Percentiles rank a stretch among this genome's conserved stretches.
Conservation (phyloP, 2,113 vertebrate genomes). For the Clupea harengus region DNA sequence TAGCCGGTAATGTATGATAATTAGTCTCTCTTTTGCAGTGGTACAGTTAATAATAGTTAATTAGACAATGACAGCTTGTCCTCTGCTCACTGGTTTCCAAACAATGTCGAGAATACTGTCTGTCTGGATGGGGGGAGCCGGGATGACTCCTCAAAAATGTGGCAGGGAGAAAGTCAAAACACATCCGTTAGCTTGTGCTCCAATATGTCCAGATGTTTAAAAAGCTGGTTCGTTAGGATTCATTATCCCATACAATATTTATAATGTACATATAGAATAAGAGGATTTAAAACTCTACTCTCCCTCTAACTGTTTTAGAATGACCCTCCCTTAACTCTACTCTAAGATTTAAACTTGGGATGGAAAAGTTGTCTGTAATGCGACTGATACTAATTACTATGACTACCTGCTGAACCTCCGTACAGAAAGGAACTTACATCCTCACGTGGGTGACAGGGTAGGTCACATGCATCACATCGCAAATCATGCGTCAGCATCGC, state of each 20-base stretch:
- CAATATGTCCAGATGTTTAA: background rate
- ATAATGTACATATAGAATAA: background rate
- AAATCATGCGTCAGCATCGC: background rate
- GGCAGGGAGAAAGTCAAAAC: too few relatives aligned
- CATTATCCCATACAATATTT: background rate
- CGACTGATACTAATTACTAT: background rate
- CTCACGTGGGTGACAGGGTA: background rate
- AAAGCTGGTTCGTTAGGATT: background rate
- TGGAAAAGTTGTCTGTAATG: too few relatives aligned
- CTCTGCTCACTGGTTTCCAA: slow-evolving; percentile 60
- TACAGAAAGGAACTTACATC: background rate
- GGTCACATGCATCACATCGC: background rate
- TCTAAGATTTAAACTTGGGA: too few relatives aligned
- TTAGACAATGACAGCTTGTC: slow-evolving; percentile 70
- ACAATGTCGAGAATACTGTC: background rate
- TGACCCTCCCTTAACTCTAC: too few relatives aligned
- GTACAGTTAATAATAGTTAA: slow-evolving; percentile 75
- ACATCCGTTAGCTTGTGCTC: background rate
- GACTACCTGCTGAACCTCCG: background rate
- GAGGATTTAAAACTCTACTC: too few relatives aligned
- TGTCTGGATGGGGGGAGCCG: background rate
- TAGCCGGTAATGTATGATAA: slow-evolving; percentile 76
- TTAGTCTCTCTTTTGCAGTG: slow-evolving; percentile 72
- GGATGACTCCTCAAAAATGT: background rate
- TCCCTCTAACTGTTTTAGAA: too few relatives aligned